These are phyloP conservation scores for Pungitius pungitius DNA, from an alignment of 2,113 vertebrate species.

Conservation along the genomic window DNA sequence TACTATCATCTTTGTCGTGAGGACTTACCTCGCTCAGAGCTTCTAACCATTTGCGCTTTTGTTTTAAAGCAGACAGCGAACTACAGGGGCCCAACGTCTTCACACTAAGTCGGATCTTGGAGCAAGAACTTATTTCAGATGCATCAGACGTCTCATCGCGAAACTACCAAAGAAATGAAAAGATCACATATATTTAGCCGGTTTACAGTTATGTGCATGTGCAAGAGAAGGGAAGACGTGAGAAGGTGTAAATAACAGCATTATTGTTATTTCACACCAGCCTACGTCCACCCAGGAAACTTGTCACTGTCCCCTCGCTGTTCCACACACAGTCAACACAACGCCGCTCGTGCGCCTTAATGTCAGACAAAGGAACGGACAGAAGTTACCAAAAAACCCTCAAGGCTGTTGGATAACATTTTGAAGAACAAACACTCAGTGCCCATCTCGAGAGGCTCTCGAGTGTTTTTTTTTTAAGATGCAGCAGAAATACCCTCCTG, in stretches of 20 bases:
- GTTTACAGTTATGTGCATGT: conserved; percentile 34
- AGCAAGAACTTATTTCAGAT: conserved; percentile 21
- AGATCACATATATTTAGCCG: conserved; percentile 34
- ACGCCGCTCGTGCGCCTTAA: conserved; percentile 35
- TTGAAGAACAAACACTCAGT: background rate
- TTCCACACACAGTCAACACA: conserved; percentile 45
- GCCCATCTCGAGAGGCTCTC: background rate
- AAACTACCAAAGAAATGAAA: conserved; percentile 21
- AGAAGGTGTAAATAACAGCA: conserved; percentile 63
- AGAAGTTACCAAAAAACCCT: conserved; percentile 1
- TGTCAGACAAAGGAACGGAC: conserved; percentile 33
- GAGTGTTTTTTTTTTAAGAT: background rate
- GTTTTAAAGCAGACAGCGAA: conserved; percentile 8
- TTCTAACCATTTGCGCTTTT: conserved; percentile 3
- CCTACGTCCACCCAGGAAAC: conserved; percentile 61
- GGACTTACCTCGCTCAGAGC: conserved; percentile 9
- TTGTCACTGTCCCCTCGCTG: conserved; percentile 48
- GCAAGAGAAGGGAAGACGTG: conserved; percentile 34
- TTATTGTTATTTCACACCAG: conserved; percentile 68
- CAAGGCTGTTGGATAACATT: background rate
- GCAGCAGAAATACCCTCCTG: conserved; percentile 1
- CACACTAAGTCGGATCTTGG: too few species aligned
- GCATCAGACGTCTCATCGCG: conserved; percentile 17
- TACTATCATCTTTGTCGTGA: background rate
- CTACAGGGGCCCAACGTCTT: too few species aligned